These are phyloP conservation scores for Antechinus stuartii DNA, from an alignment of 2,113 vertebrate species.

Conservation along the genomic window DNA sequence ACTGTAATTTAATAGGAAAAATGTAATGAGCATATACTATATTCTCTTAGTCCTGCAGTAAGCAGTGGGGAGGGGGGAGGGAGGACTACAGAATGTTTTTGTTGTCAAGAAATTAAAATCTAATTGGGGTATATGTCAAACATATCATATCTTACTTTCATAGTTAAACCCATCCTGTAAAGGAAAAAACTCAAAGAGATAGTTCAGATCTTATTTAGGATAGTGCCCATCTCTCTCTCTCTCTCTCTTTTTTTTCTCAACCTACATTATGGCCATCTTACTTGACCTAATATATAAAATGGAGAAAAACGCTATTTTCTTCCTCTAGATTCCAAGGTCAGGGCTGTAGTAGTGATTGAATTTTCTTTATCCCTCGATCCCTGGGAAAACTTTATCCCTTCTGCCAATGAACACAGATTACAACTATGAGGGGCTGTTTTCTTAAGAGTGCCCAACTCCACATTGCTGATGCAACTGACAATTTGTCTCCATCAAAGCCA, in stretches of 20 bases:
- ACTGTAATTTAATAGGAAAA: neutral
- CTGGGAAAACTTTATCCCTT: neutral
- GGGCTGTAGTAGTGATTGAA: neutral
- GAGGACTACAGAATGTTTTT: neutral
- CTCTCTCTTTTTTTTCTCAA: neutral
- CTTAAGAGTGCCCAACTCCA: neutral
- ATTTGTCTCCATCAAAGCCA: neutral
- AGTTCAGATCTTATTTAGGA: neutral
- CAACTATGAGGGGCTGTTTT: neutral
- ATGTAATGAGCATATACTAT: too few relatives aligned
- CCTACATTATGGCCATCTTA: neutral
- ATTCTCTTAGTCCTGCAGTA: too few relatives aligned
- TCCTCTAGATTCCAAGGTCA: neutral
- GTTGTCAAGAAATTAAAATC: neutral
- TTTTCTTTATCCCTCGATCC: neutral
- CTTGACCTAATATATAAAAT: constrained; percentile 9
- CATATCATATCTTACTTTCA: neutral
- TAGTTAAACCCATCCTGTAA: neutral
- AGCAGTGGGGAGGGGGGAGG: neutral
- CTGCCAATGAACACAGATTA: neutral
- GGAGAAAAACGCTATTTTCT: neutral
- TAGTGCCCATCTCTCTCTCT: neutral
- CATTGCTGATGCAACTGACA: constrained; percentile 30
- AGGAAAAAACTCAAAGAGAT: neutral
- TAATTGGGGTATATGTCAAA: neutral